Percentiles rank a stretch among this genome's conserved stretches.
Conservation (phyloP, 64 coral and sea anemone species). For the Platygyra sinensis region DNA sequence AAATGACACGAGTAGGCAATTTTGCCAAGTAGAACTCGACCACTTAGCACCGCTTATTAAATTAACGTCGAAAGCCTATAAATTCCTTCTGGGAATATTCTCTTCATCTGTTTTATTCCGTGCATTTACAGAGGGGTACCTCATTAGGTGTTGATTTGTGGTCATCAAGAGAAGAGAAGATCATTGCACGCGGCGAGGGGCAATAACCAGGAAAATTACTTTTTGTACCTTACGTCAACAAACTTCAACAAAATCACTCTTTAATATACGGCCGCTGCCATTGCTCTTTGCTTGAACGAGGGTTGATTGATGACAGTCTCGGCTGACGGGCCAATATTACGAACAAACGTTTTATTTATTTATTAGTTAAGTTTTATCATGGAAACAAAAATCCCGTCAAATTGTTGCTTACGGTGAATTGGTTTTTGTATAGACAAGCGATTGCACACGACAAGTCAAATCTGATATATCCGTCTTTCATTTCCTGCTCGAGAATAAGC, state of each 20-base stretch:
- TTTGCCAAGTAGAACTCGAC: neutral
- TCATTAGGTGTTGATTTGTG: neutral
- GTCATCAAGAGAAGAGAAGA: neutral
- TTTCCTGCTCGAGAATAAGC: neutral
- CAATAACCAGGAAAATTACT: neutral
- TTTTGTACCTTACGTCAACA: neutral
- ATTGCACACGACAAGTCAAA: neutral
- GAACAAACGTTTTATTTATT: neutral
- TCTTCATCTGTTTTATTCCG: neutral
- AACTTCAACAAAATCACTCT: neutral
- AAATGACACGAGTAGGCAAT: neutral
- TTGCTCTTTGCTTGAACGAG: neutral
- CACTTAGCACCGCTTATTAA: slow-evolving; percentile 6
- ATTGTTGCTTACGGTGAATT: neutral
- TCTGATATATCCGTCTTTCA: neutral
- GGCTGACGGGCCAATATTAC: neutral
- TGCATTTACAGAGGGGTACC: neutral
- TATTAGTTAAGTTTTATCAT: neutral
- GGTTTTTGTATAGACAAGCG: neutral
- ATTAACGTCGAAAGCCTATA: neutral
- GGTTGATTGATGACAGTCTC: slow-evolving; percentile 3
- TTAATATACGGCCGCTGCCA: neutral
- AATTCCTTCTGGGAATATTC: neutral
- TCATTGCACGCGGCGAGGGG: neutral
- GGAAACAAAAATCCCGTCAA: neutral